A percentile compares a stretch with the other conserved stretches of the same genome.
Evolutionary conservation across 2,113 vertebrate genomes (phyloP).

Genomic region (Oryzias javanicus): DNA sequence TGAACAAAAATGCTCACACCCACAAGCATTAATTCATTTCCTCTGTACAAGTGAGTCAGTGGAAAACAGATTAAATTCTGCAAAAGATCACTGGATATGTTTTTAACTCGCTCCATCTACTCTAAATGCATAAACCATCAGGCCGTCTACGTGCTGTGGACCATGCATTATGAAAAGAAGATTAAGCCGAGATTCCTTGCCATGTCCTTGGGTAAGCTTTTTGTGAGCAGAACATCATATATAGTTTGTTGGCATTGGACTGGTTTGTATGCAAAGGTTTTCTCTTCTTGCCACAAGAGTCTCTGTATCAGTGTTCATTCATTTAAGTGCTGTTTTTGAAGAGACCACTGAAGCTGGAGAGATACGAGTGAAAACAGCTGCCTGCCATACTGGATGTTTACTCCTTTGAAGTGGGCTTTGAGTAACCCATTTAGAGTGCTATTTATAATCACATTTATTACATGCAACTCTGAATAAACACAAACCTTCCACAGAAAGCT

Average conservation of each 20-base stretch:
- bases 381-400: constrained; percentile 59
- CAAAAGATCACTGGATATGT: constrained; percentile 34
- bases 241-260: constrained; percentile 33
- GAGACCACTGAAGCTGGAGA: constrained; percentile 62
- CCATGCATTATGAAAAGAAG: constrained; percentile 50
- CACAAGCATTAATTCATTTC: constrained; percentile 32
- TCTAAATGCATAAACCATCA: constrained; percentile 60
- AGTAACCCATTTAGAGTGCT: constrained; percentile 48
- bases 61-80: constrained; percentile 48
- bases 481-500: constrained; percentile 6
- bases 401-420: constrained; percentile 50
- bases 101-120: constrained; percentile 49
- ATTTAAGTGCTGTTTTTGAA: constrained; percentile 68
- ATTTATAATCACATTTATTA: constrained; percentile 60
- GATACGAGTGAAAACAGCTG: constrained; percentile 60
- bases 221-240: constrained; percentile 55
- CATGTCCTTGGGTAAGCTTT: constrained; percentile 47
- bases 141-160: constrained; percentile 43
- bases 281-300: constrained; percentile 57
- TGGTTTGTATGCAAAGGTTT: constrained; percentile 63
- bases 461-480: constrained; percentile 25
- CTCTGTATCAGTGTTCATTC: constrained; percentile 67
- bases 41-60: constrained; percentile 24
- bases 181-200: constrained; percentile 53
- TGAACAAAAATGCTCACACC: constrained; percentile 16